Base-by-base conservation (phyloP, 2,888 invertebrate species). In the Caenorhabditis angaria region DNA sequence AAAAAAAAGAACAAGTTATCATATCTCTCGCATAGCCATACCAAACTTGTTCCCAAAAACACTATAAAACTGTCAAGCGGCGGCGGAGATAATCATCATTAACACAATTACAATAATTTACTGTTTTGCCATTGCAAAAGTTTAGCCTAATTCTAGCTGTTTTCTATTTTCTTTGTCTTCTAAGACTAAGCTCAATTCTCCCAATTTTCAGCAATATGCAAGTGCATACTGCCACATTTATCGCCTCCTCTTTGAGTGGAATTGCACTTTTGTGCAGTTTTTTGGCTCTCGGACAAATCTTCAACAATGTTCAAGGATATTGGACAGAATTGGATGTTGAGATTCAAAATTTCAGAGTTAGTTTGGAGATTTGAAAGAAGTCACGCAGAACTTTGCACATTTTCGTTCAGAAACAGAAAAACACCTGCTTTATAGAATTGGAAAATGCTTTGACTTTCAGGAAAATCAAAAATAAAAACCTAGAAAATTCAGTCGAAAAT, bases 261-360 rank as follows among this genome's bases (percentile, higher is more conserved):
- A 70, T 78, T 51, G 77, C 77, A 48, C 77, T 81, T 53, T n/a
- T 81, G 28, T 63, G 73, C 68, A 77, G 71, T 50, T 69, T 81
- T 28, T 50, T 81, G 51, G 70, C 76, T 47, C 73, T 81, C 62
- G 74, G 70, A 20, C 76, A 78, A 58, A 78, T 81, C 35, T 78
- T 73, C 74, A 73, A 62, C 63, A 70, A 77, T 59, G 81, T 81
- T 50, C 77, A 78, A 29, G 76, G 71, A 27, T 77, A 78, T 50
- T 81, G 81, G 81, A 70, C 64, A 20, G 81, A 81, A 70, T 60
- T 78, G 32, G 81, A 81, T 50, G 65, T 55, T 14, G 78, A 78
- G 60, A 81, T 81, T 56, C 51, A 53, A 28, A 55, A 41, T 28
- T 81, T 81, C 69, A 68, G 74, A 67, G 80, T 80, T 22, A 68